Evolutionary conservation across 2,797 vertebrate genomes (phyloP), one percentile per base, ranked within the genome.

Genomic region (Alfaro cultratus): DNA sequence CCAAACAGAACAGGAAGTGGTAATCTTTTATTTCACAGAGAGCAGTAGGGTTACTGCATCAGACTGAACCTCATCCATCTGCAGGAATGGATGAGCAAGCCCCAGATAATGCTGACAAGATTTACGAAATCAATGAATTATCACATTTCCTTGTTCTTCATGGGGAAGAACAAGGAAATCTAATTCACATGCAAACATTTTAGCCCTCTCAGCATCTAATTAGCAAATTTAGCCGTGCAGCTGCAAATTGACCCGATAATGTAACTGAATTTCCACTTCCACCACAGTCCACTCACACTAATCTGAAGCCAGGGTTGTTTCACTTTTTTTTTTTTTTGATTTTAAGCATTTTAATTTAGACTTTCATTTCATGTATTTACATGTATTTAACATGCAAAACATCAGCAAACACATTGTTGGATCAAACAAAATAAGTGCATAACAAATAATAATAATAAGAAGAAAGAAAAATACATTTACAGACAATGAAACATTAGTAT

Each of bases 181-280:
- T 83, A n/a, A 74, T 81, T 81, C 57, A 78, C 71, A 76, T 78
- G 71, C 79, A 81, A 81, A 60, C 53, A 55, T 26, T 34, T 49
- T 9, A 29, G 9, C 73, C 0, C 62, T 29, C 12, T 16, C 18
- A 11, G 51, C 41, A 18, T 75, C 43, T 49, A 73, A 80, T 78
- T 74, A 76, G 80, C 31, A 36, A 75, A 79, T 78, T 55, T 13
- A 73, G 36, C 71, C 5, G 23, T 51, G 36, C 21, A 26, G n/a
- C 67, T 71, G 67, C 70, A 71, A 41, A 74, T 41, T 67, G 77
- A 81, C 43, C 57, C 60, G 9, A 34, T 7, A 79, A 79, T 76
- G 73, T 64, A 5, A 41, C 43, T 77, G 39, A 11, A 5, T 67
- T 39, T 39, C 34, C 18, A 26, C 29, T 43, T 18, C 46, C 21